These are phyloP conservation scores for Cryptosula pallasiana DNA, from an alignment of 2,888 invertebrate genomes.

Conservation along the genomic window DNA sequence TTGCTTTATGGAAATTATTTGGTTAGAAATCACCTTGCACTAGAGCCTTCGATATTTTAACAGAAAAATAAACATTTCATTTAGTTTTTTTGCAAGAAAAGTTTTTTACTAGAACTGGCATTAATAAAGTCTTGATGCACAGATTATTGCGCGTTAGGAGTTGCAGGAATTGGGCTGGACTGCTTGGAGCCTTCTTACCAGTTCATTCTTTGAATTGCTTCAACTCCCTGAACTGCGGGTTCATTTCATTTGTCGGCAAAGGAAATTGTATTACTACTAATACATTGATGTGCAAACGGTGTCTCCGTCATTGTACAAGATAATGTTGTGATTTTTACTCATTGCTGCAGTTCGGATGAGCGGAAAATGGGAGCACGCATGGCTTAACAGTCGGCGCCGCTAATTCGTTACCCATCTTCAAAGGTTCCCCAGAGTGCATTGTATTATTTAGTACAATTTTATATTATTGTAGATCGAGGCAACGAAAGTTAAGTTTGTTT, in stretches of 20 bases:
- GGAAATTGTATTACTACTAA: slow-evolving; percentile 22
- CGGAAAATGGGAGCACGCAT: slow-evolving; percentile 8
- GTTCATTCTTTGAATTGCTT: slow-evolving; percentile 2
- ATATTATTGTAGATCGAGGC: slow-evolving; percentile 33
- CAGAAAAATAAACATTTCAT: too few species aligned
- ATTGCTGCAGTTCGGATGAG: slow-evolving; percentile 5
- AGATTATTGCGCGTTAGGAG: too few species aligned
- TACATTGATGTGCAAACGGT: slow-evolving; percentile 3
- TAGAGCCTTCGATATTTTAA: too few species aligned
- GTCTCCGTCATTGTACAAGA: background rate
- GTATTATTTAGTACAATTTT: slow-evolving; percentile 20
- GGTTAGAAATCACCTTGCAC: too few species aligned
- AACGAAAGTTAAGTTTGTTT: slow-evolving; percentile 35
- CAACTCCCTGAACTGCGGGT: background rate
- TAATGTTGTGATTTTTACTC: background rate
- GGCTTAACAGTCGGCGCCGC: background rate
- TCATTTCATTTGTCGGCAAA: slow-evolving; percentile 5
- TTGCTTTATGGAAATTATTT: too few species aligned
- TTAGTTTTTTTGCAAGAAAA: too few species aligned
- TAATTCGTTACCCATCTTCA: background rate
- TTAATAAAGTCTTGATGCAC: too few species aligned
- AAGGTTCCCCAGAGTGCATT: background rate
- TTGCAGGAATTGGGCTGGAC: too few species aligned
- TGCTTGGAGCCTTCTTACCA: background rate
- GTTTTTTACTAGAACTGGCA: too few species aligned